phyloP scores from a whole-genome alignment of 2,113 vertebrate genomes.

The Micronycteris hirsuta region DNA sequence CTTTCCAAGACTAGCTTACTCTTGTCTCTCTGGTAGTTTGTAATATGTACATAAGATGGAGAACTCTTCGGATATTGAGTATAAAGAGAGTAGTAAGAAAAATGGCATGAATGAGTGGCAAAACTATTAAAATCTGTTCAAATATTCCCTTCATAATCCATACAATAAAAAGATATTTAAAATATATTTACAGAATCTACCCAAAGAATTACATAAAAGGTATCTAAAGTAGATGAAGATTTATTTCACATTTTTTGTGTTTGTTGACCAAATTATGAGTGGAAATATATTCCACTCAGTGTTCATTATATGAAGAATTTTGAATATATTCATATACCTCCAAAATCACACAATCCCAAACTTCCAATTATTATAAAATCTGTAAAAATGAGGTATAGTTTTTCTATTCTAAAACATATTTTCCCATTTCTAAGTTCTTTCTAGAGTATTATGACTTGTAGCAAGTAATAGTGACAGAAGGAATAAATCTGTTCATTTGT shows the following conservation, averaged over 20 bases:
- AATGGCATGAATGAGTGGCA: not conserved
- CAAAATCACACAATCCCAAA: not conserved
- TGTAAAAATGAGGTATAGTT: not conserved
- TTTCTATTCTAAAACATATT: not conserved
- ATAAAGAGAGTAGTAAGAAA: not conserved
- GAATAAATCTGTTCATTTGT: slow-evolving; percentile 55
- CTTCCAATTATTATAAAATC: not conserved
- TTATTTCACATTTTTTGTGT: not conserved
- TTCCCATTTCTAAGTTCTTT: not conserved
- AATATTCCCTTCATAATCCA: not conserved
- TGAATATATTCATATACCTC: not conserved
- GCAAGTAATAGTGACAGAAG: slow-evolving; percentile 44
- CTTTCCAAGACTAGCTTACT: not conserved
- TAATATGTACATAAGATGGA: not conserved
- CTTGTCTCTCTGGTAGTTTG: not conserved
- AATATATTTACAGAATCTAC: not conserved
- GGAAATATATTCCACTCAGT: not conserved
- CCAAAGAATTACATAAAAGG: not conserved
- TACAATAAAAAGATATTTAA: not conserved
- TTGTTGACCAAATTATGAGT: not conserved
- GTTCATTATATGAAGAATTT: not conserved
- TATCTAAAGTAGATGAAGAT: not conserved
- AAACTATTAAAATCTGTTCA: not conserved
- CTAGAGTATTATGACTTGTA: slow-evolving; percentile 41
- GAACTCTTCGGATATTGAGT: not conserved